Conservation (phyloP, 2,113 vertebrate species). For the Malaclemys terrapin region DNA sequence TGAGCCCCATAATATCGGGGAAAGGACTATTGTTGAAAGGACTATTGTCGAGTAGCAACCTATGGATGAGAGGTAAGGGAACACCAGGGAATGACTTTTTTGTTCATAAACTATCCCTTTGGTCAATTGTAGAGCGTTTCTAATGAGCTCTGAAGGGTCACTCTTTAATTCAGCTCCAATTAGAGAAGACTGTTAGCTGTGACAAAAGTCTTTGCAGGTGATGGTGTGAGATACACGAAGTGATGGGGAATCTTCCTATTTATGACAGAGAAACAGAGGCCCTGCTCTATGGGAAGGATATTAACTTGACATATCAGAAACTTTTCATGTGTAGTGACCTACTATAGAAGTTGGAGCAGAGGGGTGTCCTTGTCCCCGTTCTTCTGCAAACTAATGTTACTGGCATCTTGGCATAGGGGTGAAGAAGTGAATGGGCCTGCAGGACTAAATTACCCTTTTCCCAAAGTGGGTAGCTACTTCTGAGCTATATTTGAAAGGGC, state of each 20-base stretch:
- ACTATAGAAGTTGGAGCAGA: background rate
- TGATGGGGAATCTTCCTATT: background rate
- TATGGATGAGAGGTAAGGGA: background rate
- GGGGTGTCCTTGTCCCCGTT: background rate
- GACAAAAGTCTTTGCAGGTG: fast-evolving
- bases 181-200: background rate
- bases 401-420: background rate
- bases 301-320: background rate
- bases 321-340: background rate
- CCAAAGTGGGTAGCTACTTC: conserved; percentile 23
- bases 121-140: background rate
- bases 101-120: background rate
- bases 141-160: background rate
- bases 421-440: background rate
- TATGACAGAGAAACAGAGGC: background rate
- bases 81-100: background rate
- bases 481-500: conserved; percentile 42
- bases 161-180: background rate
- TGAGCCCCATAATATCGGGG: background rate
- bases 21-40: background rate
- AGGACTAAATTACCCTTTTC: conserved; percentile 28
- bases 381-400: background rate
- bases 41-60: background rate
- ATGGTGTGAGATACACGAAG: background rate
- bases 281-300: background rate